phyloP scores from a whole-genome alignment of 1,140 invertebrate genomes.

The Listronotus oregonensis region DNA sequence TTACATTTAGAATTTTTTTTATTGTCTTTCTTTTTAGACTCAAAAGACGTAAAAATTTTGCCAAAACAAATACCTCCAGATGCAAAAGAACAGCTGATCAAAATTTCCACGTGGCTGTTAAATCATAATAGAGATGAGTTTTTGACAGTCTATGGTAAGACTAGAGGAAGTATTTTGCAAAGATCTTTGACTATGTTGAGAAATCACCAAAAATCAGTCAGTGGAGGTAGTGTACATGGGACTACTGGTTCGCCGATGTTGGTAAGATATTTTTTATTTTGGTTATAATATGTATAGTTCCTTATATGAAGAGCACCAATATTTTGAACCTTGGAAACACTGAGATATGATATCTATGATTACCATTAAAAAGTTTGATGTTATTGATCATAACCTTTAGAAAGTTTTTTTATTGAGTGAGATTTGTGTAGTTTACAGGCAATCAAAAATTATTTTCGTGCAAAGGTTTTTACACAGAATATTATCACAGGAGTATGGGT shows the following conservation, averaged over 20 bases:
- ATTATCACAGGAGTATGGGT: too few relatives aligned
- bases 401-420: too few relatives aligned
- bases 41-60: conserved; percentile 41
- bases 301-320: too few relatives aligned
- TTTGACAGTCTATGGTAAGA: conserved; percentile 78
- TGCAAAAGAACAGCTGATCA: conserved; percentile 71
- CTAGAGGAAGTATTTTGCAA: conserved; percentile 76
- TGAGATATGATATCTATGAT: too few relatives aligned
- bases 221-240: conserved; percentile 65
- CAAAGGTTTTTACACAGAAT: too few relatives aligned
- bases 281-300: too few relatives aligned
- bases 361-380: too few relatives aligned
- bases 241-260: conserved; percentile 53
- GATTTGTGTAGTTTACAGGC: too few relatives aligned
- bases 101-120: conserved; percentile 83
- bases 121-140: conserved; percentile 80
- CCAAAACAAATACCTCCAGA: conserved; percentile 58
- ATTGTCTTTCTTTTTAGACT: conserved; percentile 46
- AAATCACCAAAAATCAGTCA: conserved; percentile 80
- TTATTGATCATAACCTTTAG: too few relatives aligned
- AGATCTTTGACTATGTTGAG: conserved; percentile 77
- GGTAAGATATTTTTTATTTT: conserved; percentile 43
- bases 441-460: too few relatives aligned
- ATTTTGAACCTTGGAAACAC: too few relatives aligned
- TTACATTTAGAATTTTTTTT: conserved; percentile 6